phyloP scores from a whole-genome alignment of 2,888 invertebrate species.

The Leptinotarsa juncta region DNA sequence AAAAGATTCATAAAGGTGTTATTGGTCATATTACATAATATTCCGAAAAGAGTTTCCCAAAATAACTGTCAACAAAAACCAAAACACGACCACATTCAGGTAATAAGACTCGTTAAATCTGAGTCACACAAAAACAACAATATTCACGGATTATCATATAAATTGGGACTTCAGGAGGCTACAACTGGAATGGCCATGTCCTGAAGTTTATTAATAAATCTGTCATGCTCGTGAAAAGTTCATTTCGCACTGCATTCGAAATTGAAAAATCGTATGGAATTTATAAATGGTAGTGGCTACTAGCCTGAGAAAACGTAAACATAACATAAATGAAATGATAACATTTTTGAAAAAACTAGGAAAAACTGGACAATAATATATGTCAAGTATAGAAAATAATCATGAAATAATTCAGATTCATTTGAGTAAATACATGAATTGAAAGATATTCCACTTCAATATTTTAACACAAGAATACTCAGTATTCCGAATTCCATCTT shows the following conservation, averaged over 20 bases:
- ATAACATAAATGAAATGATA: not conserved
- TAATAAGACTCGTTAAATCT: slow-evolving; percentile 7
- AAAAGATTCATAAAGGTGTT: not conserved
- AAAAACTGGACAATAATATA: too few species aligned
- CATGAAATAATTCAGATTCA: too few species aligned
- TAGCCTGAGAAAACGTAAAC: not conserved
- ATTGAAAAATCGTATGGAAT: slow-evolving; percentile 44
- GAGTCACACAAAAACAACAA: slow-evolving; percentile 14
- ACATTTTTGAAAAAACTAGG: too few species aligned
- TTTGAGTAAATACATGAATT: too few species aligned
- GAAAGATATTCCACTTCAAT: too few species aligned
- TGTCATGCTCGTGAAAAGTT: slow-evolving; percentile 49
- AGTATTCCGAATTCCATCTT: too few species aligned
- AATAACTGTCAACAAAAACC: slow-evolving; percentile 15
- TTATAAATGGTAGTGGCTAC: slow-evolving; percentile 16
- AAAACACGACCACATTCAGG: slow-evolving; percentile 2
- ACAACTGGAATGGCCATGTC: slow-evolving; percentile 1
- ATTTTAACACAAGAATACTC: too few species aligned
- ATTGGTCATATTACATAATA: not conserved
- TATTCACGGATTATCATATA: slow-evolving; percentile 21
- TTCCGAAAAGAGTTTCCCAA: not conserved
- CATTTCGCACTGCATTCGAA: slow-evolving; percentile 46
- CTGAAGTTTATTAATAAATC: slow-evolving; percentile 42
- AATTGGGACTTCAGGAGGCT: slow-evolving; percentile 17
- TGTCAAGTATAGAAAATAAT: too few species aligned